A percentile compares a stretch with the other conserved stretches of the same genome.
Conservation (phyloP, 2,888 invertebrate species). For the Allolobophora icterica region DNA sequence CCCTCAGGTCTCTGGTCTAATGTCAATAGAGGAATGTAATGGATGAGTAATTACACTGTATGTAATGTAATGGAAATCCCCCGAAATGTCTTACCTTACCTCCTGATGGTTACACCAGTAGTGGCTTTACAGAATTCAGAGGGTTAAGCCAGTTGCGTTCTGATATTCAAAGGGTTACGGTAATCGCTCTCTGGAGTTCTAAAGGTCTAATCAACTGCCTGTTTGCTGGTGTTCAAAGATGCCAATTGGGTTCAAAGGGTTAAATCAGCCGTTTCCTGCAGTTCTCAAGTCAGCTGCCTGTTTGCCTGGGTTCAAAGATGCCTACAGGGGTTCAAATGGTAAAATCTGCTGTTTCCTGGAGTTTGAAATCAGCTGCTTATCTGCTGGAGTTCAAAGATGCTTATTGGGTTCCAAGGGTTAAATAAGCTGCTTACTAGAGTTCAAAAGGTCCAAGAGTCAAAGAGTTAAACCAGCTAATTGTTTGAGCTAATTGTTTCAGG, state of each 20-base stretch:
- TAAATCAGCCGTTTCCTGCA: neutral
- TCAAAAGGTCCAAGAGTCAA: no score
- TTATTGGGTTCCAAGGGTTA: no score
- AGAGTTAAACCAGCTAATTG: no score
- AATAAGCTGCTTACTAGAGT: no score
- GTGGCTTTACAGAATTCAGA: neutral
- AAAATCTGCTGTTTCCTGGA: no score
- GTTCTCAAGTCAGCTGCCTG: neutral
- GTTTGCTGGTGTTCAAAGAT: neutral
- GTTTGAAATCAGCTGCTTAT: no score
- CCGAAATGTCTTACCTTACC: neutral
- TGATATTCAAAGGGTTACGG: neutral
- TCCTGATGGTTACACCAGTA: neutral
- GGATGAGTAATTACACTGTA: neutral
- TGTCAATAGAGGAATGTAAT: neutral
- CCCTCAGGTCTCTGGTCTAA: neutral
- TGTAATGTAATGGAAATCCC: no score
- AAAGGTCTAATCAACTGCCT: neutral
- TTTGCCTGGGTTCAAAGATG: neutral
- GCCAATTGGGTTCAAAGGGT: neutral
- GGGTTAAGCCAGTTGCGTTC: neutral
- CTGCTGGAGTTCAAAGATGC: no score
- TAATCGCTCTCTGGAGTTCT: neutral
- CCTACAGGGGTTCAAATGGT: no score
- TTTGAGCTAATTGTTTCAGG: neutral